Evolutionary conservation across 37 sponge, comb jelly and placozoan genomes (phyloP).

Genomic region (Ianthella basta): DNA sequence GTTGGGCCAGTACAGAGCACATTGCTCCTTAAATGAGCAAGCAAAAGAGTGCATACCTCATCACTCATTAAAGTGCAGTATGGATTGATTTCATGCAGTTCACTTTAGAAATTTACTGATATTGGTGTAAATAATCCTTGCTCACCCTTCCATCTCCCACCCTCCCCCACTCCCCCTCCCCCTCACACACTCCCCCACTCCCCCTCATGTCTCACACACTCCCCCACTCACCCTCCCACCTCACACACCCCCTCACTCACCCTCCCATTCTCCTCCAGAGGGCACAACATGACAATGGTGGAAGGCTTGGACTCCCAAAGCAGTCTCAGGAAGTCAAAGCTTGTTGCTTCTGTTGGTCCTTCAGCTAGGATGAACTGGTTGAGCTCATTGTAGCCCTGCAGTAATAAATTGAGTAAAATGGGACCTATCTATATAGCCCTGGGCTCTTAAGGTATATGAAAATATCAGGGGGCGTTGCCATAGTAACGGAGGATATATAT

Average conservation of each 20-base stretch:
- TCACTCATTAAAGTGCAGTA: too few relatives aligned
- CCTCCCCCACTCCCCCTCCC: too few relatives aligned
- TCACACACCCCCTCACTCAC: too few relatives aligned
- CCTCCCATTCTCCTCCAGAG: constrained; percentile 59
- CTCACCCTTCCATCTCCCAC: too few relatives aligned
- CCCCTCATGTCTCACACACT: too few relatives aligned
- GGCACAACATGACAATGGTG: constrained; percentile 69
- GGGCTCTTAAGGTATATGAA: neutral
- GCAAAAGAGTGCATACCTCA: neutral
- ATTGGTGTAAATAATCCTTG: too few relatives aligned
- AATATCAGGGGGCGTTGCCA: neutral
- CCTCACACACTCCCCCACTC: too few relatives aligned
- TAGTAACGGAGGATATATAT: neutral
- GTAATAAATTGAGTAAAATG: neutral
- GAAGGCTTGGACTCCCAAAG: constrained; percentile 74
- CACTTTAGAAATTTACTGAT: too few relatives aligned
- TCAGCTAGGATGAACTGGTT: constrained; percentile 81
- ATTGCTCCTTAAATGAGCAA: constrained; percentile 44
- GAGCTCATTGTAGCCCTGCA: constrained; percentile 64
- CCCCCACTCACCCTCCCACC: too few relatives aligned
- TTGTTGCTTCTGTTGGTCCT: constrained; percentile 71
- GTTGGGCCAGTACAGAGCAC: constrained; percentile 68
- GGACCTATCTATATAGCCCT: neutral
- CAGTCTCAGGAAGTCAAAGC: constrained; percentile 85
- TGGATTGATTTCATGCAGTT: too few relatives aligned